Evolutionary conservation across 2,113 vertebrate species (phyloP).

Genomic region (Nothoprocta perdicaria): DNA sequence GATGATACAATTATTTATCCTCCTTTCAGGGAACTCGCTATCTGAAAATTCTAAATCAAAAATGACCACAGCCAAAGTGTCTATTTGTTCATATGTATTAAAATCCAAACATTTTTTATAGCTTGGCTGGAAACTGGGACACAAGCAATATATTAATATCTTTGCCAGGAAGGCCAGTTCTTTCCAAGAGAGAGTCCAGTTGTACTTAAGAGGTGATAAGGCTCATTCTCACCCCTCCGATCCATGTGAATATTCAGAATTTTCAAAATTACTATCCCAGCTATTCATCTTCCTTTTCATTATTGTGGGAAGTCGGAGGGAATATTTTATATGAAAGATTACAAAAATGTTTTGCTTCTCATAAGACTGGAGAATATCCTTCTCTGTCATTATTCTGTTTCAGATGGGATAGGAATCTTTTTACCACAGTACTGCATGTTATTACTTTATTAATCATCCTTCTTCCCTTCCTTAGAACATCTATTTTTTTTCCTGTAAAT

Average conservation of each 20-base stretch:
- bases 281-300: not conserved
- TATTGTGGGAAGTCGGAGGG: not conserved
- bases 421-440: not conserved
- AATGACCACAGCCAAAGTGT: not conserved
- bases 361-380: not conserved
- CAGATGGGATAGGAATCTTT: not conserved
- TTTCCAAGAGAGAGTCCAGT: not conserved
- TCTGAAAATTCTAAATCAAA: not conserved
- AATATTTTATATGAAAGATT: not conserved
- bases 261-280: not conserved
- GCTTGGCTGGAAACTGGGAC: not conserved
- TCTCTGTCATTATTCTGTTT: slow-evolving; percentile 15
- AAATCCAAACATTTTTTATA: not conserved
- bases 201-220: not conserved
- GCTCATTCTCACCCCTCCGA: not conserved
- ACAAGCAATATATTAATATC: not conserved
- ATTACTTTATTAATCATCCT: slow-evolving; percentile 60
- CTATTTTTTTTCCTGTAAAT: slow-evolving; percentile 24
- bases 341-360: slow-evolving; percentile 4
- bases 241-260: not conserved
- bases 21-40: not conserved
- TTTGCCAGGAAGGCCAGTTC: not conserved
- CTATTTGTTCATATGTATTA: not conserved
- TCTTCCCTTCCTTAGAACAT: slow-evolving; percentile 33
- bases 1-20: not conserved